These are phyloP conservation scores for Ictalurus punctatus DNA, from an alignment of 2,113 vertebrate species.

Conservation along the genomic window DNA sequence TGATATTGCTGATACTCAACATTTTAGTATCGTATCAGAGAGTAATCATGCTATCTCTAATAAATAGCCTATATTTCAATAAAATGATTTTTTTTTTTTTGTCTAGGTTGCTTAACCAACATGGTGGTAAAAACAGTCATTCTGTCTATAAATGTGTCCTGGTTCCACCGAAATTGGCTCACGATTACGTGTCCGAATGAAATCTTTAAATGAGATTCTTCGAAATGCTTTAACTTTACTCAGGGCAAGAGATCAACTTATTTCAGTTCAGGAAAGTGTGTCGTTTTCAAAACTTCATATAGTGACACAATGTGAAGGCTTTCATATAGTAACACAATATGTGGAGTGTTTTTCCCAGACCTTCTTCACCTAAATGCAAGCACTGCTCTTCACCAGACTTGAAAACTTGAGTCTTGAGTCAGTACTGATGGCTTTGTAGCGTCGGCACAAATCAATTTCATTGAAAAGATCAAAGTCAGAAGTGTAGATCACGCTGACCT, in stretches of 20 bases:
- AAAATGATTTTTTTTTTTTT: too few relatives aligned
- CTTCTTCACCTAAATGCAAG: slow-evolving; percentile 81
- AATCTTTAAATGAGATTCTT: not conserved
- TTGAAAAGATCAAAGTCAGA: slow-evolving; percentile 93
- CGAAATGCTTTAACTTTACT: not conserved
- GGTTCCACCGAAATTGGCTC: too few relatives aligned
- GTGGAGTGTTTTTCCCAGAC: not conserved
- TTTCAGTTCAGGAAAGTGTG: not conserved
- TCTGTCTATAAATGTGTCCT: not conserved
- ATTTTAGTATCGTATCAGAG: too few relatives aligned
- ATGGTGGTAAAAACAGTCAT: not conserved
- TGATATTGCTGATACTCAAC: too few relatives aligned
- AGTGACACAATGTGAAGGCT: not conserved
- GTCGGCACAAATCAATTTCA: slow-evolving; percentile 88
- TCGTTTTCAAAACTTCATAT: not conserved
- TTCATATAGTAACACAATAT: slow-evolving; percentile 10
- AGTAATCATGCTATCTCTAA: too few relatives aligned
- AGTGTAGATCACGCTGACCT: slow-evolving; percentile 94
- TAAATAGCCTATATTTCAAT: too few relatives aligned
- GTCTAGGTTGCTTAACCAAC: not conserved
- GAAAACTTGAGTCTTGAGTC: slow-evolving; percentile 68
- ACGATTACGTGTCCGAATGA: not conserved
- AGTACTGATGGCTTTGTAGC: slow-evolving; percentile 88
- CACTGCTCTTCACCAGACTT: slow-evolving; percentile 92
- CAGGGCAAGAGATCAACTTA: not conserved